These are phyloP conservation scores for Argya squamiceps DNA, from an alignment of 2,797 vertebrate genomes.

Conservation along the genomic window DNA sequence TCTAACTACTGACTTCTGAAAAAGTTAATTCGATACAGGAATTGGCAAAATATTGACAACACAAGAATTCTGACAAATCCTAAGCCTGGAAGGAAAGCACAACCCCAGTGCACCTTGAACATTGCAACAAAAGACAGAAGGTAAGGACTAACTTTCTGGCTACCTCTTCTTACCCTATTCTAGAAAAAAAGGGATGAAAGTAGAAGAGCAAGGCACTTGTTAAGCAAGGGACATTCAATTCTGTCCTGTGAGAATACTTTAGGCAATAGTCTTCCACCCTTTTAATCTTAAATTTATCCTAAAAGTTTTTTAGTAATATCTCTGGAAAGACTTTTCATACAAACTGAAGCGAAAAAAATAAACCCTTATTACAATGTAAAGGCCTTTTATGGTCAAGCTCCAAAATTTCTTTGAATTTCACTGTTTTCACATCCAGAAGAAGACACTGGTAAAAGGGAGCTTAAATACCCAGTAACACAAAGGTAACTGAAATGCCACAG, in stretches of 20 bases:
- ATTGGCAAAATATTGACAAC: not conserved
- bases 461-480: not conserved
- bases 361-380: not conserved
- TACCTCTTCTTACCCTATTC: not conserved
- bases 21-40: not conserved
- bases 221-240: not conserved
- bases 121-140: not conserved
- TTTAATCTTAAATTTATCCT: not conserved
- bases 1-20: not conserved
- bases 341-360: not conserved
- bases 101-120: not conserved
- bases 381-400: not conserved
- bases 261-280: not conserved
- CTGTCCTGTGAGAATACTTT: not conserved
- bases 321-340: not conserved
- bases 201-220: not conserved
- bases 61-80: not conserved
- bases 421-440: not conserved
- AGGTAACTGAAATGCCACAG: not conserved
- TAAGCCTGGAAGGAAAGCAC: not conserved
- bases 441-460: not conserved
- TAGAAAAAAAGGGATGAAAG: not conserved
- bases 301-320: not conserved
- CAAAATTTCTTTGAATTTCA: not conserved
- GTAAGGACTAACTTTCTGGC: not conserved